Conservation (phyloP, 2,888 invertebrate species). For the Drosophila colorata region DNA sequence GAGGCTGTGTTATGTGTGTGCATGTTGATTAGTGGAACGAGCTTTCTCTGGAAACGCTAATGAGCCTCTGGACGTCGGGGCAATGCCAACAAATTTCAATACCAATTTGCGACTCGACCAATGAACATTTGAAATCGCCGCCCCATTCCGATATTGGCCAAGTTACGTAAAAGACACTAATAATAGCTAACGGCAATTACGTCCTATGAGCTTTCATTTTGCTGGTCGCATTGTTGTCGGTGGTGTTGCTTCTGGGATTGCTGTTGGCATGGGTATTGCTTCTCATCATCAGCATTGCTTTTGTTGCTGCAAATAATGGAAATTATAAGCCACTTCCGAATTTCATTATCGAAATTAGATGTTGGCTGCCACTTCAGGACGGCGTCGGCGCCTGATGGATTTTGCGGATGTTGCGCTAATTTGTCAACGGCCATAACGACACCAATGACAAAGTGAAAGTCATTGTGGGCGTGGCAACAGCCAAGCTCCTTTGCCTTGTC, state of each 20-base stretch:
- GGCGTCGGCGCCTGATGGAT: slow-evolving; percentile 58
- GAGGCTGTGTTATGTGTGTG: slow-evolving; percentile 3
- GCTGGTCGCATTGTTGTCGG: slow-evolving; percentile 8
- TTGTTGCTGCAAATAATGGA: slow-evolving; percentile 65
- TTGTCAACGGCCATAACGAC: slow-evolving; percentile 74
- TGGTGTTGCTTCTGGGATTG: slow-evolving; percentile 18
- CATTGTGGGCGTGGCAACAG: slow-evolving; percentile 66
- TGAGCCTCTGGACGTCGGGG: slow-evolving; percentile 50
- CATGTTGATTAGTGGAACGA: slow-evolving; percentile 52
- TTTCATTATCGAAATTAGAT: slow-evolving; percentile 80
- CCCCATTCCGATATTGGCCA: slow-evolving; percentile 29
- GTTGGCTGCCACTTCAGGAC: slow-evolving; percentile 34
- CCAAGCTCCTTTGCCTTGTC: slow-evolving; percentile 65
- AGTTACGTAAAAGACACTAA: slow-evolving; percentile 58
- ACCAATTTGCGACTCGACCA: slow-evolving; percentile 56
- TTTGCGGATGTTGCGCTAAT: slow-evolving; percentile 75
- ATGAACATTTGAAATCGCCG: slow-evolving; percentile 49
- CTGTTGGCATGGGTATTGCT: slow-evolving; percentile 7
- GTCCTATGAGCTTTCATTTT: slow-evolving; percentile 57
- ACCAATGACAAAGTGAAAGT: slow-evolving; percentile 62
- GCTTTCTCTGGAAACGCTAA: slow-evolving; percentile 39
- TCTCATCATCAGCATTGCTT: slow-evolving; percentile 17
- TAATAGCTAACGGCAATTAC: slow-evolving; percentile 72
- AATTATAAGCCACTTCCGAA: slow-evolving; percentile 79
- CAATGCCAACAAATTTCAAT: slow-evolving; percentile 63